Conservation (phyloP, 1,140 invertebrate species). For the Caenorhabditis latens region DNA sequence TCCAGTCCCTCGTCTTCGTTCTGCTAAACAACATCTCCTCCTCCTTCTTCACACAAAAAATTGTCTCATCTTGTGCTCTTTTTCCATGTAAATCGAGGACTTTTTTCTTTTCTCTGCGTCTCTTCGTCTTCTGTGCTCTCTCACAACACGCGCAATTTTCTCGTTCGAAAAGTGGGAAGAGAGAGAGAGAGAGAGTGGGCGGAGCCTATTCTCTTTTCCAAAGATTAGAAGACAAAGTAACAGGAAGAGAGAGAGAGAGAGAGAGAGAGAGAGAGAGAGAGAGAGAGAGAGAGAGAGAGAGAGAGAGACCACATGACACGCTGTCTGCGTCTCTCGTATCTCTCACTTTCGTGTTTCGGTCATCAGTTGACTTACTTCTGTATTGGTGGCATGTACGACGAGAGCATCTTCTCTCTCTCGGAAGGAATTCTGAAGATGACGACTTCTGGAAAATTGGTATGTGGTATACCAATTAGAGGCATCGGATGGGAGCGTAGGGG, state of each 20-base stretch:
- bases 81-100: neutral
- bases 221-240: slow-evolving; percentile 1
- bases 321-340: neutral
- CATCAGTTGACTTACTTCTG: slow-evolving; percentile 27
- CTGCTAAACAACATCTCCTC: too few relatives aligned
- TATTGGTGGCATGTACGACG: neutral
- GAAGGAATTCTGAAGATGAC: too few relatives aligned
- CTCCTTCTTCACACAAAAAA: too few relatives aligned
- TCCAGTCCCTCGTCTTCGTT: too few relatives aligned
- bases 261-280: neutral
- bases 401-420: neutral
- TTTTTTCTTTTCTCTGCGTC: neutral
- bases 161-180: neutral
- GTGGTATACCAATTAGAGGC: too few relatives aligned
- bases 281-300: neutral
- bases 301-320: neutral
- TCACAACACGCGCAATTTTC: neutral
- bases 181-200: neutral
- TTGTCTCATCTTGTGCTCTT: slow-evolving; percentile 1
- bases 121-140: neutral
- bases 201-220: neutral
- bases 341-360: neutral
- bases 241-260: neutral
- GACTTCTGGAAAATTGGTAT: too few relatives aligned
- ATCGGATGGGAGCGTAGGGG: too few relatives aligned